A percentile compares a stretch with the other conserved stretches of the same genome.
phyloP scores from a whole-genome alignment of 2,797 vertebrate species.

The Pipistrellus nathusii region DNA sequence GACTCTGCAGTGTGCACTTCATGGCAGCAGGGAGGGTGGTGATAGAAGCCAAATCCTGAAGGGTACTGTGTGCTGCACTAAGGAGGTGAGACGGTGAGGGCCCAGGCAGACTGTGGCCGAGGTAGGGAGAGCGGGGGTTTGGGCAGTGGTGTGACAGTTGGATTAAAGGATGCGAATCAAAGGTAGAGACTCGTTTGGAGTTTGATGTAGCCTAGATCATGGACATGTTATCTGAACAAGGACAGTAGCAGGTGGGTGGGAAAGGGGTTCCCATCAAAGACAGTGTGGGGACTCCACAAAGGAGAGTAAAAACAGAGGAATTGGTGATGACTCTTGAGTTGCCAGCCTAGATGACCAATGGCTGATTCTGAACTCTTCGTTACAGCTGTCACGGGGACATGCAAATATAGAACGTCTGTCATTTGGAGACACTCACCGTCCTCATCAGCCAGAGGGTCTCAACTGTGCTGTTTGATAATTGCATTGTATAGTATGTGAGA shows the following conservation, averaged over 20 bases:
- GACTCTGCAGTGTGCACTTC: neutral
- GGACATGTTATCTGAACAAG: neutral
- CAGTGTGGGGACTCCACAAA: neutral
- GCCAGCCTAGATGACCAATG: neutral
- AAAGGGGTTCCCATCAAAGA: neutral
- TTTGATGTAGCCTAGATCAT: neutral
- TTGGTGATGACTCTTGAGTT: accelerated
- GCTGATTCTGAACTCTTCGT: neutral
- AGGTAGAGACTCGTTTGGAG: neutral
- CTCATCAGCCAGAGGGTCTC: neutral
- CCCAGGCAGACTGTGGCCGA: accelerated
- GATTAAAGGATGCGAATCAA: neutral
- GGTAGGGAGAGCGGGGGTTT: neutral
- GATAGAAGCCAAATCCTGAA: neutral
- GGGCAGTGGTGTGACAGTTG: neutral
- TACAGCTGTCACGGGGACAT: neutral
- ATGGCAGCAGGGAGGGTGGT: neutral
- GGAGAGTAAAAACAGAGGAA: neutral
- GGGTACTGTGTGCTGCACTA: too few relatives aligned
- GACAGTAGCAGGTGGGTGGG: neutral
- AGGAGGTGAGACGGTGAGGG: neutral
- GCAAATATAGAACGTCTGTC: neutral
- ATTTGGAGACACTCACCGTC: neutral
- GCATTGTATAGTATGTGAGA: neutral
- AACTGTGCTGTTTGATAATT: neutral